Percentiles rank a stretch among this genome's conserved stretches.
phyloP scores from a whole-genome alignment of 2,888 invertebrate genomes.

The Ellobium chinense region DNA sequence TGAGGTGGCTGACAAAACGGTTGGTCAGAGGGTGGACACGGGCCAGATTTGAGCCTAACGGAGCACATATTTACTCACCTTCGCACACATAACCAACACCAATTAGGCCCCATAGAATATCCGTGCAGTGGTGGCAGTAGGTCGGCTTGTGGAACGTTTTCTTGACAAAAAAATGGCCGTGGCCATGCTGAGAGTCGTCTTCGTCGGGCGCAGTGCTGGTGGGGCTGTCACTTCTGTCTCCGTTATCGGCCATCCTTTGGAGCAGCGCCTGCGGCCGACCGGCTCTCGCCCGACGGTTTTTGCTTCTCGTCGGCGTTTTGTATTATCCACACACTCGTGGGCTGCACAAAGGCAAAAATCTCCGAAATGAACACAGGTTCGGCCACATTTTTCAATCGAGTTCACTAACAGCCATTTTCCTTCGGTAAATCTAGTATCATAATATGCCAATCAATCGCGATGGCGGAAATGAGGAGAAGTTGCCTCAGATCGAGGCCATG shows the following conservation, averaged over 20 bases:
- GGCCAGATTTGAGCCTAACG: neutral
- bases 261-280: conserved; percentile 41
- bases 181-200: conserved; percentile 63
- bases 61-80: conserved; percentile 84
- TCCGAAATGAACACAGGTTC: conserved; percentile 41
- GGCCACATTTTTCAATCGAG: conserved; percentile 39
- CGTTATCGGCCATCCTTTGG: conserved; percentile 59
- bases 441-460: conserved; percentile 57
- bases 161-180: conserved; percentile 99
- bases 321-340: conserved; percentile 50
- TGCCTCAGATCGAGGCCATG: conserved; percentile 61
- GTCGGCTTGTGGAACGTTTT: conserved; percentile 99
- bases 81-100: conserved; percentile 99
- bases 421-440: conserved; percentile 53
- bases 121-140: conserved; percentile 99
- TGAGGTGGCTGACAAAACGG: conserved; percentile 31
- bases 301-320: conserved; percentile 50
- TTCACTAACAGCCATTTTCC: conserved; percentile 53
- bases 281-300: conserved; percentile 40
- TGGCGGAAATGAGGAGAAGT: conserved; percentile 66
- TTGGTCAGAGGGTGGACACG: conserved; percentile 34
- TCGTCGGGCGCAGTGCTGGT: conserved; percentile 55
- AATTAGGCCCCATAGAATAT: conserved; percentile 99
- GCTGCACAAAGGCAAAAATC: conserved; percentile 39
- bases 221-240: conserved; percentile 61